Base-by-base conservation (phyloP, 2,888 invertebrate species). In the Cryptocephalus primarius region DNA sequence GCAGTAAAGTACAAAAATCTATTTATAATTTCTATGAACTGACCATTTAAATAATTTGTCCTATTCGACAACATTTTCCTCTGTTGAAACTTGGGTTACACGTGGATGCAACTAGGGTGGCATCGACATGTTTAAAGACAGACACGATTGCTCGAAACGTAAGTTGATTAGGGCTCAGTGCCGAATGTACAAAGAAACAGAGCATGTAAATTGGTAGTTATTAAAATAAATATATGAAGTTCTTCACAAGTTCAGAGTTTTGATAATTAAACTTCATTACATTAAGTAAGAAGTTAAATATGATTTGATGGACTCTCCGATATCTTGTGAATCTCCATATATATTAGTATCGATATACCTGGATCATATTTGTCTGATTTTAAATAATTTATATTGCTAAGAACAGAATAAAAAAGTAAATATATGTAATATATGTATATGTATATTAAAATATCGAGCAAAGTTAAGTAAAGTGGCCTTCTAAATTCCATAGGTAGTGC, bases 71-170 rank as follows among this genome's bases (percentile, higher is more conserved):
- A 22, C 22, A 42, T 10, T 42, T 46, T 47, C 52, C 51, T 54
- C 56, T 49, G 54, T 55, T 52, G 53, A 53, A 50, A 54, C 48
- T 22, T 47, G 44, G 48, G 47, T 46, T 51, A 53, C 50, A 57
- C 50, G 55, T 57, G 56, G 53, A 51, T 49, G 56, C 54, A 51
- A 53, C 47, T 43, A 38, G 40, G 48, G 45, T 51, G 43, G 54
- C 54, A 50, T 50, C 51, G 50, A 56, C 54, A 54, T 52, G 51
- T 48, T 64, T 64, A 63, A 64, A 66, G 65, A 70, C 67, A 68
- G 66, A 68, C 68, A 69, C 68, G 69, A 69, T 67, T 64, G 70
- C 69, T 70, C 69, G 63, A 69, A 69, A 68, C 68, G 66, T 69
- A 66, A 68, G 66, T 64, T 61, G 62, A 60, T 58, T 57, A 60